These are phyloP conservation scores for Ethmia dodecea DNA, from an alignment of 2,888 invertebrate genomes.

Conservation along the genomic window DNA sequence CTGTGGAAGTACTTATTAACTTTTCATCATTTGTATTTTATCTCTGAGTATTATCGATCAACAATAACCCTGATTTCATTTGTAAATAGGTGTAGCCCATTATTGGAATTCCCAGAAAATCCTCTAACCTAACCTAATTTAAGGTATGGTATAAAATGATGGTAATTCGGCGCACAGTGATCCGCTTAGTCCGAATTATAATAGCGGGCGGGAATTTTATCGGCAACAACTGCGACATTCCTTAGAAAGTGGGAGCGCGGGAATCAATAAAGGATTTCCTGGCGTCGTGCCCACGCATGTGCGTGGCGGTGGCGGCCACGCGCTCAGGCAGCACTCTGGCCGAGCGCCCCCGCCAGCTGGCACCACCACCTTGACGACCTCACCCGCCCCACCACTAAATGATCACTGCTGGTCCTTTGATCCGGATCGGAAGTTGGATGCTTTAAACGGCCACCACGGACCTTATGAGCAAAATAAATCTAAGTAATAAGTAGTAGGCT, in stretches of 20 bases:
- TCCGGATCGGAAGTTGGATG: slow-evolving; percentile 20
- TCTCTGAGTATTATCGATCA: too few relatives aligned
- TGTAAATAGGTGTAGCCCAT: too few relatives aligned
- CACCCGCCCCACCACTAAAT: slow-evolving; percentile 2
- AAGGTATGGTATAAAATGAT: too few relatives aligned
- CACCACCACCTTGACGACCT: slow-evolving; percentile 28
- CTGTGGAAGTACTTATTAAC: too few relatives aligned
- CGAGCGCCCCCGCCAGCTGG: slow-evolving; percentile 15
- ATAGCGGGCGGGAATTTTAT: slow-evolving; percentile 57
- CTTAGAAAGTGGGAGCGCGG: slow-evolving; percentile 72
- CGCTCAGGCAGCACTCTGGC: slow-evolving; percentile 28
- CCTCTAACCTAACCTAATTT: slow-evolving; percentile 32
- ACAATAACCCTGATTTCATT: too few relatives aligned
- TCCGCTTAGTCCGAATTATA: slow-evolving; percentile 59
- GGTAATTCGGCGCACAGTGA: slow-evolving; percentile 42
- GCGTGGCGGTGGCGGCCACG: slow-evolving; percentile 47
- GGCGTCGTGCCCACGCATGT: slow-evolving; percentile 76
- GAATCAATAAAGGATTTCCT: slow-evolving; percentile 78
- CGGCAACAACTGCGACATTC: slow-evolving; percentile 71
- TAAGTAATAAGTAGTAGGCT: slow-evolving; percentile 64
- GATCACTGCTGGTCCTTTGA: neutral
- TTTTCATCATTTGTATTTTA: too few relatives aligned
- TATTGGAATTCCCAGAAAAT: slow-evolving; percentile 6
- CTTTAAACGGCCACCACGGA: slow-evolving; percentile 48
- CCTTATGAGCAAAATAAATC: slow-evolving; percentile 67